Percentiles rank a stretch among this genome's conserved stretches.
These are phyloP conservation scores for Nanorana parkeri DNA, from an alignment of 2,113 vertebrate genomes.

Conservation along the genomic window DNA sequence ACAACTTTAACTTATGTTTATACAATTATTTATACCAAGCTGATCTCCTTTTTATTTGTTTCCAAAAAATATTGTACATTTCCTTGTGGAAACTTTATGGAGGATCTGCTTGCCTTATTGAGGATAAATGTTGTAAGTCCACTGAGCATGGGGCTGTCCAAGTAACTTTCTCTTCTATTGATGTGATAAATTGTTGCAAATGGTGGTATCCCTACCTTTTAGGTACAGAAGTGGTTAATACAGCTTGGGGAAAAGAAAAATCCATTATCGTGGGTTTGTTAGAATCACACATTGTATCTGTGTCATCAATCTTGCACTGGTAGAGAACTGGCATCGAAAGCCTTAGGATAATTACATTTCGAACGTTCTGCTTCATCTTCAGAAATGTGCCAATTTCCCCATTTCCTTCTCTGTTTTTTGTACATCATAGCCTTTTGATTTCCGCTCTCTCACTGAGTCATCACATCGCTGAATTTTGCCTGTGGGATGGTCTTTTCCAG, in stretches of 20 bases:
- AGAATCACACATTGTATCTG: neutral
- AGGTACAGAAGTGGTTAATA: neutral
- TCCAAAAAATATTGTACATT: too few species aligned
- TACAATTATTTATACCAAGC: too few species aligned
- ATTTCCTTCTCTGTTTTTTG: conserved; percentile 25
- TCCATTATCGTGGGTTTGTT: neutral
- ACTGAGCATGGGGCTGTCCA: too few species aligned
- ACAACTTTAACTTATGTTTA: too few species aligned
- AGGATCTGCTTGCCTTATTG: too few species aligned
- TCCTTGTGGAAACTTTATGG: too few species aligned
- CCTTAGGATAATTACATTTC: conserved; percentile 28
- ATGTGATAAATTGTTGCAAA: too few species aligned
- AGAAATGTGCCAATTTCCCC: neutral
- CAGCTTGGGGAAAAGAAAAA: neutral
- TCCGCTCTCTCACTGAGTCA: conserved; percentile 30
- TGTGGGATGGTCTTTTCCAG: conserved; percentile 13
- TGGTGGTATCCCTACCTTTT: neutral
- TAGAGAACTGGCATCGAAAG: conserved; percentile 26
- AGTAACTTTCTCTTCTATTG: too few species aligned
- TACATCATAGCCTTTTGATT: conserved; percentile 27
- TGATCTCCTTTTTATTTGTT: too few species aligned
- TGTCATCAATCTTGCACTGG: conserved; percentile 29
- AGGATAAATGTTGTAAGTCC: too few species aligned
- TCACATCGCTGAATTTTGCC: neutral
- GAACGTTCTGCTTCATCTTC: conserved; percentile 13